Evolutionary conservation across 2,888 invertebrate genomes (phyloP).

Genomic region (Drosophila robusta): DNA sequence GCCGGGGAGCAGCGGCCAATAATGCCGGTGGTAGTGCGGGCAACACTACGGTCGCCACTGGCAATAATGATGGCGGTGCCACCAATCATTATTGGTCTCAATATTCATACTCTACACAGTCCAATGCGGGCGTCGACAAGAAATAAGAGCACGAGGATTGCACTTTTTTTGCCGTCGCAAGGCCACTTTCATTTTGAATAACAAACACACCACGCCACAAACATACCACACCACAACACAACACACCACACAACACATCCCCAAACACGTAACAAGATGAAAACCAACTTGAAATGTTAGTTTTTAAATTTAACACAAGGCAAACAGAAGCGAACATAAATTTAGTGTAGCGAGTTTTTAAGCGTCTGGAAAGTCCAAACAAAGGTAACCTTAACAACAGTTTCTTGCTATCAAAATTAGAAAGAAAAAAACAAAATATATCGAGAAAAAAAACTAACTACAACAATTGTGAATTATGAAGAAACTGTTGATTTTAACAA

Average conservation of each 20-base stretch:
- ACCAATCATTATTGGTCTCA: slow-evolving; percentile 84
- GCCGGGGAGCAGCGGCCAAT: slow-evolving; percentile 55
- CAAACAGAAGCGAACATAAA: slow-evolving; percentile 39
- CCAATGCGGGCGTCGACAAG: slow-evolving; percentile 68
- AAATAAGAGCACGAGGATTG: slow-evolving; percentile 46
- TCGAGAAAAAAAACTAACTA: slow-evolving; percentile 6
- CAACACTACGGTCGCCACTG: slow-evolving; percentile 47
- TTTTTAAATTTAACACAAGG: slow-evolving; percentile 53
- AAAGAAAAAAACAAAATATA: neutral
- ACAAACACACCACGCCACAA: slow-evolving; percentile 11
- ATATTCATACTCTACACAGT: slow-evolving; percentile 83
- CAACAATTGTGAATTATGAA: slow-evolving; percentile 5
- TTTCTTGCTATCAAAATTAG: slow-evolving; percentile 11
- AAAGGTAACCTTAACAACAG: slow-evolving; percentile 29
- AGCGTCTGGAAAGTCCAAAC: slow-evolving; percentile 52
- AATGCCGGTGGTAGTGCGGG: slow-evolving; percentile 50
- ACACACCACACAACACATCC: slow-evolving; percentile 11
- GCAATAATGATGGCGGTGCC: slow-evolving; percentile 71
- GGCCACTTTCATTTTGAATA: slow-evolving; percentile 32
- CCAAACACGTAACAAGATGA: slow-evolving; percentile 31
- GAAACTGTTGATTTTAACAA: slow-evolving; percentile 40
- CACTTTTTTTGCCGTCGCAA: slow-evolving; percentile 15
- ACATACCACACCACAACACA: slow-evolving; percentile 12
- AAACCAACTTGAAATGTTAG: slow-evolving; percentile 63
- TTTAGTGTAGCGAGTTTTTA: slow-evolving; percentile 67